Conservation (phyloP, 2,113 vertebrate genomes). For the Cyanistes caeruleus region DNA sequence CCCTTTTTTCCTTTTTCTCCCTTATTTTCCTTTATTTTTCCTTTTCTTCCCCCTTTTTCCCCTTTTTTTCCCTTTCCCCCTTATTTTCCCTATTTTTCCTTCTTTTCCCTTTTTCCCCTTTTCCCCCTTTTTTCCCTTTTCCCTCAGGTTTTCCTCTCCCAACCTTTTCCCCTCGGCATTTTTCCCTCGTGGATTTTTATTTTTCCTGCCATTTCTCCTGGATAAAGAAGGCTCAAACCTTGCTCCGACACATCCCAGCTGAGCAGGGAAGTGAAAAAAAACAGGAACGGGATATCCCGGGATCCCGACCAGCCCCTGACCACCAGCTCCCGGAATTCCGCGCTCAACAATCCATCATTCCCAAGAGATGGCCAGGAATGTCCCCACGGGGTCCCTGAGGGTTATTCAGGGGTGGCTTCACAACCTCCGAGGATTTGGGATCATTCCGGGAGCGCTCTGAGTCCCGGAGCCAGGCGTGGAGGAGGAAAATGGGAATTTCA, state of each 20-base stretch:
- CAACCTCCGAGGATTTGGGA: conserved; percentile 9
- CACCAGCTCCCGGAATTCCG: neutral
- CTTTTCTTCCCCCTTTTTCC: no score
- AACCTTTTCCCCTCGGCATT: rapidly evolving
- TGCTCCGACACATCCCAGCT: neutral
- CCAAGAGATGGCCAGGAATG: neutral
- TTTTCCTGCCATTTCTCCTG: no score
- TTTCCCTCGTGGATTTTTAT: neutral
- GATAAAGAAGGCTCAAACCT: neutral
- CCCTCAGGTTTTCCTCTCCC: neutral
- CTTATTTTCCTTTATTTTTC: no score
- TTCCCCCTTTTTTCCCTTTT: no score
- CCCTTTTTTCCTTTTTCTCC: no score
- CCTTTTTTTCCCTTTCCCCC: neutral
- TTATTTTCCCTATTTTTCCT: neutral
- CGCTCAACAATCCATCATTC: neutral
- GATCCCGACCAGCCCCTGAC: neutral
- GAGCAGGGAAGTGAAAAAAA: neutral
- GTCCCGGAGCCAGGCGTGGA: neutral
- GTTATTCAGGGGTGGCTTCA: conserved; percentile 12
- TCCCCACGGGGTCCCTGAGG: neutral
- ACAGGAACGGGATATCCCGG: neutral
- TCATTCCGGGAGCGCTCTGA: neutral
- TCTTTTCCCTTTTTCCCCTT: no score
- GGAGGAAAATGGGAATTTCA: neutral